These are phyloP conservation scores for Ochropleura leucogaster DNA, from an alignment of 2,888 invertebrate genomes.

Conservation along the genomic window DNA sequence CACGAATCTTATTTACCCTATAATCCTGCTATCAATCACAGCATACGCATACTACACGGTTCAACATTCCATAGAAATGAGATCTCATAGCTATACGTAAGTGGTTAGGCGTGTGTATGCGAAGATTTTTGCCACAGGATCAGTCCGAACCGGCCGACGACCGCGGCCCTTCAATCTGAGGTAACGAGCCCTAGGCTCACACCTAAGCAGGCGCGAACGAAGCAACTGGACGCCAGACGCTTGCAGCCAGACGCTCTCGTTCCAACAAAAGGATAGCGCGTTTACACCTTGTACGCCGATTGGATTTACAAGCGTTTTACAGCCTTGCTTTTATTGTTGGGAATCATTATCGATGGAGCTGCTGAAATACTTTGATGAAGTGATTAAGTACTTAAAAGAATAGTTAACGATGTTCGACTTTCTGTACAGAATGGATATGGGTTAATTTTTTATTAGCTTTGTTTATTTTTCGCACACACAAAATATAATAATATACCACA, in stretches of 20 bases:
- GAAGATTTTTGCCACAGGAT: conserved; percentile 74
- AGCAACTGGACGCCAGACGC: conserved; percentile 75
- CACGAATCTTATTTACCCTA: conserved; percentile 29
- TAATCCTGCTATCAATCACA: conserved; percentile 40
- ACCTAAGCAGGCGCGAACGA: conserved; percentile 88
- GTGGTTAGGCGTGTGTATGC: conserved; percentile 61
- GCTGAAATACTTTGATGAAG: conserved; percentile 40
- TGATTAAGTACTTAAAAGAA: conserved; percentile 1
- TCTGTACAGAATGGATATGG: neutral
- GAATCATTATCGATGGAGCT: conserved; percentile 45
- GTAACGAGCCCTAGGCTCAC: conserved; percentile 83
- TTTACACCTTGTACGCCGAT: conserved; percentile 56
- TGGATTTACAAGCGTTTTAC: conserved; percentile 55
- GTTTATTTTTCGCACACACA: neutral
- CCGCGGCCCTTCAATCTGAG: conserved; percentile 87
- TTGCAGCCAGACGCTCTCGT: conserved; percentile 42
- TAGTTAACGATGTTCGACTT: neutral
- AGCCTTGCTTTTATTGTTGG: conserved; percentile 44
- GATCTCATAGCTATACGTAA: conserved; percentile 59
- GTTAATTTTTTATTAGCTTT: neutral
- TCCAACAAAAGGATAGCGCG: conserved; percentile 81
- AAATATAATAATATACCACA: neutral
- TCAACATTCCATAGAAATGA: conserved; percentile 60
- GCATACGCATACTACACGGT: conserved; percentile 9
- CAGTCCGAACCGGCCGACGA: conserved; percentile 82